These are phyloP conservation scores for Eupsittula cactorum DNA, from an alignment of 2,113 vertebrate species.

Conservation along the genomic window DNA sequence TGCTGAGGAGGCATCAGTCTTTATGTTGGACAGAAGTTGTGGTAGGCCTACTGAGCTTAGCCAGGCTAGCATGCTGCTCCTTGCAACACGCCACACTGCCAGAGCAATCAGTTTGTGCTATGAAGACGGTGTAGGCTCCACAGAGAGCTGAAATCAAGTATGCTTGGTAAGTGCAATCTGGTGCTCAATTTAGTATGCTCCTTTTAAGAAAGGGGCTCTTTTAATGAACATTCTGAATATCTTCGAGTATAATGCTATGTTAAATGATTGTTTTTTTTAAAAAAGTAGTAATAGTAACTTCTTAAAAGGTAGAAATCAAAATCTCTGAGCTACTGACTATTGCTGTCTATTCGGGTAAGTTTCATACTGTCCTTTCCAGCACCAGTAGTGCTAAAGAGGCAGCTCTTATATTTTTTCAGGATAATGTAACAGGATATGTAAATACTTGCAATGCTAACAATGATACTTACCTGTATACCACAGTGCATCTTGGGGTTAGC, in stretches of 20 bases:
- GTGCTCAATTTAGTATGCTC: not conserved
- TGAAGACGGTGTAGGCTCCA: not conserved
- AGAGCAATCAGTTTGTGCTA: not conserved
- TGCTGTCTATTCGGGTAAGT: not conserved
- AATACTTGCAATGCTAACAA: not conserved
- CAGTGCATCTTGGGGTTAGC: not conserved
- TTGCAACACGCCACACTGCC: not conserved
- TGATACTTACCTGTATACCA: conserved; percentile 11
- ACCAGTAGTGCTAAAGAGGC: not conserved
- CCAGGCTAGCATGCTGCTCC: not conserved
- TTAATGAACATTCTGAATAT: not conserved
- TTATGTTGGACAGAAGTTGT: not conserved
- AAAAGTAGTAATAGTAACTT: not conserved
- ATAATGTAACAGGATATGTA: not conserved
- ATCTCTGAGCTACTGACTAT: not conserved
- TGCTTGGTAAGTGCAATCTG: not conserved
- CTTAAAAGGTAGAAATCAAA: not conserved
- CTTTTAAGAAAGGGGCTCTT: not conserved
- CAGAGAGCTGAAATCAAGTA: not conserved
- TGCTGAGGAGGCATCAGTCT: not conserved
- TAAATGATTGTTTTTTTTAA: not conserved
- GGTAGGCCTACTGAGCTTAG: not conserved
- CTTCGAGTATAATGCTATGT: not conserved
- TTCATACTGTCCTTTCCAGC: not conserved
- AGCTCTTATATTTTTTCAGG: not conserved